phyloP scores from a whole-genome alignment of 2,113 vertebrate genomes.

The Ranitomeya variabilis region DNA sequence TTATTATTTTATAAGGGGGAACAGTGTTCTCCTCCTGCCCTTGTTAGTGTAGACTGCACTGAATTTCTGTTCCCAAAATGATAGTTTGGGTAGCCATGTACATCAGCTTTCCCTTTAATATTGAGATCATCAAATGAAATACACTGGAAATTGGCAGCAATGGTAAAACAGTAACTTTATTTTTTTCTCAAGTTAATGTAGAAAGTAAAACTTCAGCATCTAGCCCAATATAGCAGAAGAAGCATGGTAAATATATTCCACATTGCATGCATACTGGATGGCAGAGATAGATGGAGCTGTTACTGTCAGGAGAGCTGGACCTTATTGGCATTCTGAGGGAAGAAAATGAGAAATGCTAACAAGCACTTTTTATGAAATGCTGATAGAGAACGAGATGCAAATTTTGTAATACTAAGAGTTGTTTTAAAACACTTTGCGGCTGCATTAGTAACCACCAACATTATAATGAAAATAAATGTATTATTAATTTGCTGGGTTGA shows the following conservation, averaged over 20 bases:
- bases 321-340: not conserved
- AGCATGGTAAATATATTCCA: not conserved
- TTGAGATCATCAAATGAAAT: not conserved
- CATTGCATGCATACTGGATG: not conserved
- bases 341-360: not conserved
- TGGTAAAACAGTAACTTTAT: not conserved
- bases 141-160: not conserved
- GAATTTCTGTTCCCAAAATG: no score
- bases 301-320: not conserved
- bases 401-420: not conserved
- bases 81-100: no score
- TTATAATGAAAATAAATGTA: constrained; percentile 28
- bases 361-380: not conserved
- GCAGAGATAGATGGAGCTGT: not conserved
- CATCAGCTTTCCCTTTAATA: not conserved
- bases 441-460: constrained; percentile 10
- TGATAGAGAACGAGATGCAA: constrained; percentile 1
- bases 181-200: not conserved
- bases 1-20: no score
- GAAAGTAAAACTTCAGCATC: not conserved
- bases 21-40: no score
- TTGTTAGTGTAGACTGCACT: no score
- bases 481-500: constrained; percentile 31
- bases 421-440: constrained; percentile 16
- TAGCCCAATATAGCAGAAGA: not conserved